A percentile compares a stretch with the other conserved stretches of the same genome.
These are phyloP conservation scores for human DNA, from an alignment of 2,113 vertebrate genomes.

Conservation along the genomic window DNA sequence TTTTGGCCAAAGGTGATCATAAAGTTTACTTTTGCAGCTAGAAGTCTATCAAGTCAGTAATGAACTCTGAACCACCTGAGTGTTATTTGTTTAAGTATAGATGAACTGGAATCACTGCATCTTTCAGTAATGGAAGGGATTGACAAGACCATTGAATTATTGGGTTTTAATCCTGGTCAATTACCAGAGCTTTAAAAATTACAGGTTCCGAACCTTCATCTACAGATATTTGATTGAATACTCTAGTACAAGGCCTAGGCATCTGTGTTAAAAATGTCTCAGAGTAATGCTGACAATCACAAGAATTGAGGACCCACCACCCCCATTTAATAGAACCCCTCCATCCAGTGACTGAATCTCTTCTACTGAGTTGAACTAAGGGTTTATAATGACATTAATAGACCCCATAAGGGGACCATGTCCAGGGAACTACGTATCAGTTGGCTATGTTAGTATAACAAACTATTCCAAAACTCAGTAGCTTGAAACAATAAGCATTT, in stretches of 20 bases:
- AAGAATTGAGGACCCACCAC: neutral
- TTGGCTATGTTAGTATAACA: neutral
- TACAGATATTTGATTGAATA: neutral
- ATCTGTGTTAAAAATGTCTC: neutral
- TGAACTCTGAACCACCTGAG: neutral
- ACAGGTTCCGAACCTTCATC: neutral
- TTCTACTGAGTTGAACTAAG: neutral
- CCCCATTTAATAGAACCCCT: neutral
- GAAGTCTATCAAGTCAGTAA: neutral
- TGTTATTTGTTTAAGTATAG: neutral
- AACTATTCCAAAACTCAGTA: neutral
- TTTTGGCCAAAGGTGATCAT: constrained; percentile 21
- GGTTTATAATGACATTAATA: neutral
- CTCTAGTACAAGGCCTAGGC: neutral
- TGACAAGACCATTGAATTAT: neutral
- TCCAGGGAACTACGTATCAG: neutral
- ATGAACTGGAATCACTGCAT: neutral
- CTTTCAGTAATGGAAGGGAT: neutral
- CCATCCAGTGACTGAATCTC: neutral
- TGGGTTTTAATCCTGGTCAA: neutral
- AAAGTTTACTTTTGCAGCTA: neutral
- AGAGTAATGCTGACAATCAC: neutral
- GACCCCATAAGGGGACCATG: neutral
- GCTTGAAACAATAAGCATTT: neutral
- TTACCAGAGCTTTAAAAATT: neutral